Base-by-base conservation (phyloP, 1,140 invertebrate genomes). In the Tetraneura akinire region DNA sequence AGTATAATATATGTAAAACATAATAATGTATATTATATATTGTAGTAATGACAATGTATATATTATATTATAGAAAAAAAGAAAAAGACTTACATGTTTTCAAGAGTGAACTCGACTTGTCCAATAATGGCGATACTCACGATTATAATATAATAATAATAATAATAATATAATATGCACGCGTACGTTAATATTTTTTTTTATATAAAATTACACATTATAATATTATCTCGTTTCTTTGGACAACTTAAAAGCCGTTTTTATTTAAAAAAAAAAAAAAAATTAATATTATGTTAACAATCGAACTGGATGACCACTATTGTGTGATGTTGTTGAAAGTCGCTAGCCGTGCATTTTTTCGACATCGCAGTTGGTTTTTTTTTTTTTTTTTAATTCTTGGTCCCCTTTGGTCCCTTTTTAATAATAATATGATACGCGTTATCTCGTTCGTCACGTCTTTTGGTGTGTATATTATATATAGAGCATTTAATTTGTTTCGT, bases 1-100 rank as follows among this genome's bases (percentile, higher is more conserved):
- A 74, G 49, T 37, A 57, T n/a, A n/a, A n/a, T n/a, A n/a, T n/a
- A n/a, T 37, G 64, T 68, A 1, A 68, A 64, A 45, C 16, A 62
- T 78, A 62, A 29, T 51, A 57, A 62, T 62, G 21, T 57, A n/a
- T 32, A 32, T 42, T 42, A 37, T 74, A 23, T 66, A 18, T 51
- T n/a, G 23, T 51, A 18, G 8, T 37, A 29, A 71, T 71, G 47
- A 51, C 45, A 11, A 51, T 71, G 16, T 49, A 51, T 51, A 51
- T n/a, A n/a, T n/a, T n/a, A n/a, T n/a, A n/a, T n/a, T n/a, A n/a
- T n/a, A n/a, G n/a, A 51, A 29, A 71, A 51, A 51, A 71, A 16
- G 16, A 49, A 71, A 74, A 78, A 78, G 62, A 60, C 55, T 78
- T 60, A 60, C 53, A 60, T 60, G 53, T 60, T 37, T 37, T 57